A percentile compares a stretch with the other conserved stretches of the same genome.
These are phyloP conservation scores for Hydrozoanthus gracilis DNA, from an alignment of 92 coral and sea anemone species.

Conservation along the genomic window DNA sequence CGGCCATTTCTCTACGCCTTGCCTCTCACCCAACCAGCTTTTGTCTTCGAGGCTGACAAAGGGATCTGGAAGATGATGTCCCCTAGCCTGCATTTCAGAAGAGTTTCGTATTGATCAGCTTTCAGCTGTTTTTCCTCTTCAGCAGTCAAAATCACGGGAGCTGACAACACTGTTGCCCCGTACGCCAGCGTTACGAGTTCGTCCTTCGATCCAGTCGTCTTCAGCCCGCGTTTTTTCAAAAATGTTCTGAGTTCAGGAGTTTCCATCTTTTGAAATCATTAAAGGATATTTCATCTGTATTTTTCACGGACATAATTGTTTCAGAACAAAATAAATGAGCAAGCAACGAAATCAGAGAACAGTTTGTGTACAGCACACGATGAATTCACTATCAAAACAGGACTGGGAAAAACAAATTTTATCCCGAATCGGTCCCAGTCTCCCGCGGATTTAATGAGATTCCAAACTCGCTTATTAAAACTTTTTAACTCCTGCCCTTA, in stretches of 20 bases:
- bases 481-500: too few species aligned
- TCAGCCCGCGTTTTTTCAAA: constrained; percentile 49
- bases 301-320: neutral
- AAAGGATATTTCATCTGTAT: neutral
- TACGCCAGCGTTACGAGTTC: constrained; percentile 52
- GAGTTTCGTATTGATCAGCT: constrained; percentile 31
- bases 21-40: constrained; percentile 36
- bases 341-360: too few species aligned
- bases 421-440: too few species aligned
- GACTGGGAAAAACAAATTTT: too few species aligned
- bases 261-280: constrained; percentile 63
- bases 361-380: too few species aligned
- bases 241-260: constrained; percentile 44
- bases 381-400: too few species aligned
- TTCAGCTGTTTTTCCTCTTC: constrained; percentile 41
- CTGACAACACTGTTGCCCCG: constrained; percentile 49
- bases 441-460: too few species aligned
- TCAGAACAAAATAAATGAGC: too few species aligned
- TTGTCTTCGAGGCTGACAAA: constrained; percentile 32
- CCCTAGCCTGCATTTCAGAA: constrained; percentile 44
- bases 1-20: constrained; percentile 59
- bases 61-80: constrained; percentile 51
- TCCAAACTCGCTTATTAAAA: too few species aligned
- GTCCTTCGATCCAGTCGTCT: constrained; percentile 58
- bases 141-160: constrained; percentile 40